Evolutionary conservation across 64 coral and sea anemone genomes (phyloP), one percentile per base, ranked within the genome.

Genomic region (Pocillopora verrucosa): DNA sequence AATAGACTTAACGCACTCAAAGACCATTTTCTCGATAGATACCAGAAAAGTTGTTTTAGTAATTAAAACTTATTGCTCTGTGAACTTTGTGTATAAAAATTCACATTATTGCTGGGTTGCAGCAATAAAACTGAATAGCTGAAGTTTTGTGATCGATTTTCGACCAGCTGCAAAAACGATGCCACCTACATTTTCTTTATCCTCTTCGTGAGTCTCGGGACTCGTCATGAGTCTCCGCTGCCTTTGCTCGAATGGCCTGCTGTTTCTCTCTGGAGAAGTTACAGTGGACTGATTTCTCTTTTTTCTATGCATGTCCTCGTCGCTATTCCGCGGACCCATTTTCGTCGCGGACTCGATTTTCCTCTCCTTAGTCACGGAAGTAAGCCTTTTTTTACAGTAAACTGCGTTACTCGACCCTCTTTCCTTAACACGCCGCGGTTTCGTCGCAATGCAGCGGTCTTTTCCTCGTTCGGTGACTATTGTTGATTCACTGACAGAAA

Each of bases 151-250:
- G 7, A 51, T 51, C 3, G 7, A 51, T 51, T 51, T 51, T 51
- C 7, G 7, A 51, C 41, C 3, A 51, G 1, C 41, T 51, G 41
- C 41, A 51, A 51, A 51, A 51, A 4, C 7, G 1, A 4, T 36
- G 10, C 13, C 4, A 85, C 82, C 70, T 57, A 85, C 64, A 41
- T 85, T 85, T 38, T 85, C 82, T 22, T 85, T 85, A n/a, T 85
- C 65, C 30, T 13, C 57, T 13, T 10, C 16, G 65, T n/a, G 0
- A 9, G 25, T n/a, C 4, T 37, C 41, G 4, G 38, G 17, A n/a
- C n/a, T 36, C 13, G 20, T 57, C 57, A 36, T 24, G 13, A 72
- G 36, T 13, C 65, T 58, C 22, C 22, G 82, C 14, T 72, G 82
- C 1, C 3, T 70, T 22, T 72, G 82, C 36, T 72, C 36, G n/a